These are phyloP conservation scores for Crossocerus cetratus DNA, from an alignment of 2,888 invertebrate species.

Conservation along the genomic window DNA sequence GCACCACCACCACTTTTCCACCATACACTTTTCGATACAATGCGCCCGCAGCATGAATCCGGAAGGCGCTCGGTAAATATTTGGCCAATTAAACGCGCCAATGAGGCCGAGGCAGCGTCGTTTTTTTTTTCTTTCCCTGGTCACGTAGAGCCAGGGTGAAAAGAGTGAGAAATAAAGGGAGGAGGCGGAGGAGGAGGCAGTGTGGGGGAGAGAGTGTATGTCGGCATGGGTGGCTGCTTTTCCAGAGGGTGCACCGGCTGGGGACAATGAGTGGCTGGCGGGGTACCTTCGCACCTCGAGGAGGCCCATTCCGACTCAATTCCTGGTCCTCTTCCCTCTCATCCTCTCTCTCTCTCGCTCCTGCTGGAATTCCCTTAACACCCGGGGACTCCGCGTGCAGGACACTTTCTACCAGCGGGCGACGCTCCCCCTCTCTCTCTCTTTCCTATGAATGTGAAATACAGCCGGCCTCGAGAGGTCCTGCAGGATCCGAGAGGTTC, in stretches of 20 bases:
- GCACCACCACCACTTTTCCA: not conserved
- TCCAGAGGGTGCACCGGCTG: conserved; percentile 39
- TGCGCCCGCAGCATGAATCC: not conserved
- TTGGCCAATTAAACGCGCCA: conserved; percentile 5
- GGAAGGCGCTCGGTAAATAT: not conserved
- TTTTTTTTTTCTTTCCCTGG: conserved; percentile 28
- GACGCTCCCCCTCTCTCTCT: conserved; percentile 17
- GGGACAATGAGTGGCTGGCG: conserved; percentile 54
- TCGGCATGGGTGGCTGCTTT: conserved; percentile 27
- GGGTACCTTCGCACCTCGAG: conserved; percentile 65
- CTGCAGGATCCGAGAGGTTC: not conserved
- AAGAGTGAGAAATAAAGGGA: not conserved
- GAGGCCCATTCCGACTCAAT: conserved; percentile 38
- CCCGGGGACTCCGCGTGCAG: conserved; percentile 22
- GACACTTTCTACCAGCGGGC: conserved; percentile 18
- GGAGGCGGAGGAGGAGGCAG: not conserved
- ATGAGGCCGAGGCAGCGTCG: not conserved
- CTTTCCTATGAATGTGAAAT: conserved; percentile 45
- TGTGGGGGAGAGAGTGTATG: not conserved
- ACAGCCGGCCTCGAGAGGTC: conserved; percentile 8
- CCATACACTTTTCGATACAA: not conserved
- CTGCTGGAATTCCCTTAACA: conserved; percentile 43
- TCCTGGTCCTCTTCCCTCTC: conserved; percentile 17
- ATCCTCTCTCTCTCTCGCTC: conserved; percentile 7
- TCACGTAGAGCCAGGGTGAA: conserved; percentile 14